Evolutionary conservation across 2,888 invertebrate species (phyloP).

Genomic region (Siphonodentalium dalli): DNA sequence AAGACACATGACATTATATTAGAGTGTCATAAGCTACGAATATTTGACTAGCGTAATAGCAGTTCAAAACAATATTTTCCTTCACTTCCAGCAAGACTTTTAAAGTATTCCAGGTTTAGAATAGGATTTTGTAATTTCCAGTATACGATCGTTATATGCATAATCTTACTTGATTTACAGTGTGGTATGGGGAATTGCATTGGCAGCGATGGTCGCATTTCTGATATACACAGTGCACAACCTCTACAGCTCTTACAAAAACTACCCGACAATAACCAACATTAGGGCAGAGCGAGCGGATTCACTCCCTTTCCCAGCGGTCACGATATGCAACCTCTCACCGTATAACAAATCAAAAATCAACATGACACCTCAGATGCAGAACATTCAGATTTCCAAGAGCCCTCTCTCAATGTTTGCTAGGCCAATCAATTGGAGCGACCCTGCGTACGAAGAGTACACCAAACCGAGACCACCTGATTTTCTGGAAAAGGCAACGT

Average conservation of each 20-base stretch:
- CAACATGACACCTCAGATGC: conserved; percentile 1
- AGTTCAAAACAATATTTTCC: no score
- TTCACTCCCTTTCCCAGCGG: conserved; percentile 22
- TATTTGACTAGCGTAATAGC: no score
- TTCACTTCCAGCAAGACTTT: no score
- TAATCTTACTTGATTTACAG: conserved; percentile 9
- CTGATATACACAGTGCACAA: conserved; percentile 12
- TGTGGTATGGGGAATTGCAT: conserved; percentile 23
- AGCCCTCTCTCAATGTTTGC: conserved; percentile 4
- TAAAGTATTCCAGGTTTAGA: no score
- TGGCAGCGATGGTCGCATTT: conserved; percentile 17
- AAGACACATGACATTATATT: no score
- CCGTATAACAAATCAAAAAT: conserved; percentile 13
- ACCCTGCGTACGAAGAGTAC: conserved; percentile 6
- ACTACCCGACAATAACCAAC: conserved; percentile 19
- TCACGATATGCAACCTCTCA: conserved; percentile 26
- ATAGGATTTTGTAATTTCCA: no score
- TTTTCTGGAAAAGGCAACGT: conserved; percentile 8
- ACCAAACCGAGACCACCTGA: conserved; percentile 3
- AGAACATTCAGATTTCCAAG: conserved; percentile 7
- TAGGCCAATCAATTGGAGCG: conserved; percentile 9
- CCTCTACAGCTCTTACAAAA: conserved; percentile 11
- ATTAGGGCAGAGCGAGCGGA: conserved; percentile 12
- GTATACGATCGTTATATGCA: not conserved
- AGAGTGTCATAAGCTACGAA: no score